phyloP scores from a whole-genome alignment of 2,797 vertebrate species.

The Neosilurus mollespiculum region DNA sequence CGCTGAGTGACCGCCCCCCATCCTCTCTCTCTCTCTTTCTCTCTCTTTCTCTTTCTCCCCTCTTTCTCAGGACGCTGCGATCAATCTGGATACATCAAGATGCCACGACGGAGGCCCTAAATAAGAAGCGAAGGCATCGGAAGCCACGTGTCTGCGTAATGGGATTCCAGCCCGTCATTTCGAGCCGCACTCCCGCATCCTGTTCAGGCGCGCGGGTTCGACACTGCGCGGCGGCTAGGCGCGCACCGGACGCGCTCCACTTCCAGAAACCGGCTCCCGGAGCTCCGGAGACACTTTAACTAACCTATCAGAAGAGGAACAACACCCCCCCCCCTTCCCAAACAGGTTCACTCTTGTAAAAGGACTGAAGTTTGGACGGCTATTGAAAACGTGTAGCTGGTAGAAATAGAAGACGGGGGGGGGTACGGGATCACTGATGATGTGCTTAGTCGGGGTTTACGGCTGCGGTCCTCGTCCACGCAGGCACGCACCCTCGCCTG shows the following conservation, averaged over 20 bases:
- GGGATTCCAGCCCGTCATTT: slow-evolving; percentile 72
- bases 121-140: not conserved
- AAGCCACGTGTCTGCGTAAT: slow-evolving; percentile 76
- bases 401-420: not conserved
- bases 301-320: not conserved
- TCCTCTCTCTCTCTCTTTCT: not conserved
- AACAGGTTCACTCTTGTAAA: not conserved
- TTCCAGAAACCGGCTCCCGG: slow-evolving; percentile 44
- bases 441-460: slow-evolving; percentile 69
- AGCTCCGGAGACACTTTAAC: slow-evolving; percentile 14
- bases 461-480: slow-evolving; percentile 77
- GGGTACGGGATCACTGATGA: slow-evolving; percentile 64
- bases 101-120: slow-evolving; percentile 3
- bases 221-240: slow-evolving; percentile 52
- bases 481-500: slow-evolving; percentile 62
- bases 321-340: too few relatives aligned
- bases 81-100: slow-evolving; percentile 10
- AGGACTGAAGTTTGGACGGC: not conserved
- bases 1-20: not conserved
- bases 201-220: slow-evolving; percentile 43
- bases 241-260: slow-evolving; percentile 68
- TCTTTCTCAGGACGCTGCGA: slow-evolving; percentile 10
- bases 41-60: not conserved
- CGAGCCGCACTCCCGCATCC: slow-evolving; percentile 73
- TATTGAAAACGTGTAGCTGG: not conserved